Conservation (phyloP, 2,797 vertebrate species). For the Oreortyx pictus region DNA sequence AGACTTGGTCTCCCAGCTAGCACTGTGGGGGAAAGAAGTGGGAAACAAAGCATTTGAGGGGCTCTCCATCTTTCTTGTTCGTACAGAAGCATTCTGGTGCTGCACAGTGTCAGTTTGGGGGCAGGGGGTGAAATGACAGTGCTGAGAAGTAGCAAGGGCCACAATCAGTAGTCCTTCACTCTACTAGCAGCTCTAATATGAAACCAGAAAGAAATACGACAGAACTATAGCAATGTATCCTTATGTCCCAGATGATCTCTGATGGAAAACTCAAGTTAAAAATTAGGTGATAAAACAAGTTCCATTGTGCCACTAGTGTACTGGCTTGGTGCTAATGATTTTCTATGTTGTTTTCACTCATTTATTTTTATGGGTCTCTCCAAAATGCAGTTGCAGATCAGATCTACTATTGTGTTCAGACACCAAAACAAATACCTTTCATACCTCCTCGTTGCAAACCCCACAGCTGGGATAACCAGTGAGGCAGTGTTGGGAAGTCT, state of each 20-base stretch:
- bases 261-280: conserved; percentile 40
- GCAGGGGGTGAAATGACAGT: neutral
- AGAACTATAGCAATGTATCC: neutral
- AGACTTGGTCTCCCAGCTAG: neutral
- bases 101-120: neutral
- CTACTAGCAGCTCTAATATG: neutral
- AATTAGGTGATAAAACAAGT: conserved; percentile 50
- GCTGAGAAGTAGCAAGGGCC: neutral
- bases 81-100: neutral
- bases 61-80: neutral
- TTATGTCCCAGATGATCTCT: conserved; percentile 27
- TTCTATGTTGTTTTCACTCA: conserved; percentile 3
- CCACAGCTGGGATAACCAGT: conserved; percentile 13
- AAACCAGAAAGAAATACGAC: neutral
- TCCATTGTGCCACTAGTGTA: neutral
- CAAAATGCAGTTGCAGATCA: conserved; percentile 10
- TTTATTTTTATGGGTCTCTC: conserved; percentile 17
- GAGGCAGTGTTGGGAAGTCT: neutral
- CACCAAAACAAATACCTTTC: conserved; percentile 37
- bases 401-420: neutral
- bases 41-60: neutral
- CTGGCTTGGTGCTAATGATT: conserved; percentile 42
- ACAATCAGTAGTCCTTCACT: neutral
- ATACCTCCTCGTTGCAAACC: conserved; percentile 4
- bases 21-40: neutral